Evolutionary conservation across 2,888 invertebrate genomes (phyloP).

Genomic region (Leptopilina drosophilae): DNA sequence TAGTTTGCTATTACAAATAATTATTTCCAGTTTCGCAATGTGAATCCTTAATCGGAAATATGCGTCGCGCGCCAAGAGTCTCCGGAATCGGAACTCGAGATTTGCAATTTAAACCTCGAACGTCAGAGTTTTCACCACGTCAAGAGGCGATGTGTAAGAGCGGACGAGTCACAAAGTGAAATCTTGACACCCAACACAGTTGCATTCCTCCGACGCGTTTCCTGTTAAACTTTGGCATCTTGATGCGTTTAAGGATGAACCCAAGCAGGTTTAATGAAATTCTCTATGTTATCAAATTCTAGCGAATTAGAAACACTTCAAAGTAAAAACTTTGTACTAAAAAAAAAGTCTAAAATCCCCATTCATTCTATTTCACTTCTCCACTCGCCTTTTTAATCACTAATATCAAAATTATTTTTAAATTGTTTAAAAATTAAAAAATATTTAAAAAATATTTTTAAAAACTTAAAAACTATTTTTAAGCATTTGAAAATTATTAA

Average conservation of each 20-base stretch:
- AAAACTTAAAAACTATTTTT: too few relatives aligned
- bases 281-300: slow-evolving; percentile 20
- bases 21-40: slow-evolving; percentile 52
- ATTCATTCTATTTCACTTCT: background rate
- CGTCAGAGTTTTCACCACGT: slow-evolving; percentile 53
- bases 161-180: slow-evolving; percentile 61
- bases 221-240: slow-evolving; percentile 28
- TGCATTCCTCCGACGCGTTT: slow-evolving; percentile 29
- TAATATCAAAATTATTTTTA: too few relatives aligned
- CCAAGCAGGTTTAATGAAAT: slow-evolving; percentile 13
- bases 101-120: slow-evolving; percentile 57
- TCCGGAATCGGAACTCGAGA: slow-evolving; percentile 53
- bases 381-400: background rate
- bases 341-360: too few relatives aligned
- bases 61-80: slow-evolving; percentile 31
- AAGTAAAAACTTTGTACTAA: background rate
- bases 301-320: background rate
- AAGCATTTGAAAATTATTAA: too few relatives aligned
- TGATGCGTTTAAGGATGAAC: slow-evolving; percentile 25
- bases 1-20: slow-evolving; percentile 18
- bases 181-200: slow-evolving; percentile 46
- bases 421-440: too few relatives aligned
- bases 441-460: too few relatives aligned
- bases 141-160: slow-evolving; percentile 27
- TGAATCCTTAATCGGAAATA: slow-evolving; percentile 55